Evolutionary conservation across 2,888 invertebrate species (phyloP).

Genomic region (Andrena camellia): DNA sequence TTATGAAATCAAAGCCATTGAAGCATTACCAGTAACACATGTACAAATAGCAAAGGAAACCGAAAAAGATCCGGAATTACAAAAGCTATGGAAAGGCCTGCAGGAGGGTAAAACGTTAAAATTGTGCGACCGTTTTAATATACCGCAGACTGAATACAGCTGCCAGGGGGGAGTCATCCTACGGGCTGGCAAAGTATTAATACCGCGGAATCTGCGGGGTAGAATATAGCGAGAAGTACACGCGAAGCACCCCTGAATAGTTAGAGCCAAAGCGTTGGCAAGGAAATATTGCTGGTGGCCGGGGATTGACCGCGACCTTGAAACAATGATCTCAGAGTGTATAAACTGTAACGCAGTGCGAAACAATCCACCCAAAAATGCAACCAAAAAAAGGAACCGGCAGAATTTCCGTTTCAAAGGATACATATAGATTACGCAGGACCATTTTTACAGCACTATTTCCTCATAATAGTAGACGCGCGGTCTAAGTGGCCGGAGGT

Average conservation of each 20-base stretch:
- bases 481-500: constrained; percentile 1
- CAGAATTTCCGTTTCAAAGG: background rate
- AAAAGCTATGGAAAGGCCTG: background rate
- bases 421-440: constrained; percentile 4
- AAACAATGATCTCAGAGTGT: background rate
- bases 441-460: background rate
- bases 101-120: background rate
- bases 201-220: background rate
- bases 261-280: background rate
- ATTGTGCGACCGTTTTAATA: background rate
- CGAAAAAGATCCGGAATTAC: background rate
- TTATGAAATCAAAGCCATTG: constrained; percentile 3
- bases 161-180: background rate
- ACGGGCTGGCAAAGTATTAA: background rate
- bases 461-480: background rate
- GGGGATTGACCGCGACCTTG: background rate
- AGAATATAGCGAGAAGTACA: background rate
- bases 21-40: constrained; percentile 11
- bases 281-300: background rate
- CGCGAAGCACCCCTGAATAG: background rate
- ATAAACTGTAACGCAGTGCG: background rate
- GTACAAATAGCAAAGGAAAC: background rate
- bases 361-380: background rate
- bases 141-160: background rate
- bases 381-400: background rate